A percentile compares a stretch with the other conserved stretches of the same genome.
Evolutionary conservation across 2,113 vertebrate species (phyloP).

Genomic region (Hippocampus abdominalis): DNA sequence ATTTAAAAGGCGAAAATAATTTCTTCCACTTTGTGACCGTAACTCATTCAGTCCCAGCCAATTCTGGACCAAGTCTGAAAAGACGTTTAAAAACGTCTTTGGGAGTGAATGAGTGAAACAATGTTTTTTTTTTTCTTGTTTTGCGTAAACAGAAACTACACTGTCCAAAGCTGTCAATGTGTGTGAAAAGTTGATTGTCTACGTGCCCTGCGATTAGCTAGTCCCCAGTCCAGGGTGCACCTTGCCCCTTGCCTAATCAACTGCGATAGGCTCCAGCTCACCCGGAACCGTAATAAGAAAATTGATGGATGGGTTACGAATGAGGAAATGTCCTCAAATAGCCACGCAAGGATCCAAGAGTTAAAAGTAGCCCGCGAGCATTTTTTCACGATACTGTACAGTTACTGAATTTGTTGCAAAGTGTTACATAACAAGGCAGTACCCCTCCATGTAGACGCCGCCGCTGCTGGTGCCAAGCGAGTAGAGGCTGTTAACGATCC

Average conservation of each 20-base stretch:
- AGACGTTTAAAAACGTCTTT: too few species aligned
- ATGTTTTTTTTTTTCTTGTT: too few species aligned
- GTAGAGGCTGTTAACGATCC: slow-evolving; percentile 86
- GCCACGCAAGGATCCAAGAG: neutral
- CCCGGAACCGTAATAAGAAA: neutral
- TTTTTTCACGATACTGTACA: neutral
- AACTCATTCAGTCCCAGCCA: too few species aligned
- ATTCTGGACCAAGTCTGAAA: too few species aligned
- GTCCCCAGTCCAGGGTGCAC: neutral
- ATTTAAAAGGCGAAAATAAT: too few species aligned
- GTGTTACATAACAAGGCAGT: slow-evolving; percentile 33
- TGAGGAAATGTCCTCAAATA: neutral
- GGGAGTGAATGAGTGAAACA: too few species aligned
- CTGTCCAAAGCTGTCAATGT: neutral
- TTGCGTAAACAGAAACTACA: too few species aligned
- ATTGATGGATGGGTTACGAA: neutral
- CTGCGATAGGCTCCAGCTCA: neutral
- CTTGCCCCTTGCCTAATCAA: neutral
- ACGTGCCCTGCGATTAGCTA: neutral
- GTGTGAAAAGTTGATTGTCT: neutral
- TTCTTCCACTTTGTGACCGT: too few species aligned
- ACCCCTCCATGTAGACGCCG: slow-evolving; percentile 88
- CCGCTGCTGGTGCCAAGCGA: slow-evolving; percentile 85
- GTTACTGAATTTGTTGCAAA: neutral
- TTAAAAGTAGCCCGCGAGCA: neutral